Evolutionary conservation across 2,797 vertebrate genomes (phyloP).

Genomic region (Gymnothorax reevesii): DNA sequence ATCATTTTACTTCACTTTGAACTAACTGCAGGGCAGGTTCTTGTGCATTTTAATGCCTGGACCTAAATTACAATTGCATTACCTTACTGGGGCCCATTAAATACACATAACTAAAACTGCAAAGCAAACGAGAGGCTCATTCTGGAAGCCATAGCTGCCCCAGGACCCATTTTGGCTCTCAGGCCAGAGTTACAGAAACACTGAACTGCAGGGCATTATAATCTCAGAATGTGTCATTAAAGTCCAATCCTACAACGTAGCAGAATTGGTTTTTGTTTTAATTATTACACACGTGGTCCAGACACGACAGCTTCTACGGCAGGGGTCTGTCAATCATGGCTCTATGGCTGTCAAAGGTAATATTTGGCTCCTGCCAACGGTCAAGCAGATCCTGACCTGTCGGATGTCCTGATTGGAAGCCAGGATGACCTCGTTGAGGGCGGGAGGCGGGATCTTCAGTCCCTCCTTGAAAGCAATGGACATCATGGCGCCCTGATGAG

Average conservation of each 20-base stretch:
- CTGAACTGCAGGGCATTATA: neutral
- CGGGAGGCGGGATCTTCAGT: conserved; percentile 89
- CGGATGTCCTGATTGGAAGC: conserved; percentile 96
- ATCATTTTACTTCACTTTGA: neutral
- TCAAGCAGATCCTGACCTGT: conserved; percentile 77
- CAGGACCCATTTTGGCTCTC: no score
- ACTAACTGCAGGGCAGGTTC: neutral
- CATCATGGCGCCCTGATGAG: conserved; percentile 91
- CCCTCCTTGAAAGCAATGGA: conserved; percentile 95
- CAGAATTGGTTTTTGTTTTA: neutral
- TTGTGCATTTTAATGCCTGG: no score
- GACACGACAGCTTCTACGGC: neutral
- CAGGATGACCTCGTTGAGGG: conserved; percentile 94
- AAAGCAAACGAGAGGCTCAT: no score
- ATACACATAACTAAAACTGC: no score
- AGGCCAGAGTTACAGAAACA: no score
- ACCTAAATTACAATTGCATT: no score
- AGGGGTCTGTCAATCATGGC: neutral
- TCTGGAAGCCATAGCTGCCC: no score
- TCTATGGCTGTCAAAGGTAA: neutral
- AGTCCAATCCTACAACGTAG: neutral
- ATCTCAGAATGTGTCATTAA: neutral
- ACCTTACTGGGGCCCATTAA: no score
- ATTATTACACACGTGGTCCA: neutral
- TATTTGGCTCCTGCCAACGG: neutral